Percentiles rank a stretch among this genome's conserved stretches.
Conservation (phyloP, 2,888 invertebrate genomes). For the Amaurobius ferox region DNA sequence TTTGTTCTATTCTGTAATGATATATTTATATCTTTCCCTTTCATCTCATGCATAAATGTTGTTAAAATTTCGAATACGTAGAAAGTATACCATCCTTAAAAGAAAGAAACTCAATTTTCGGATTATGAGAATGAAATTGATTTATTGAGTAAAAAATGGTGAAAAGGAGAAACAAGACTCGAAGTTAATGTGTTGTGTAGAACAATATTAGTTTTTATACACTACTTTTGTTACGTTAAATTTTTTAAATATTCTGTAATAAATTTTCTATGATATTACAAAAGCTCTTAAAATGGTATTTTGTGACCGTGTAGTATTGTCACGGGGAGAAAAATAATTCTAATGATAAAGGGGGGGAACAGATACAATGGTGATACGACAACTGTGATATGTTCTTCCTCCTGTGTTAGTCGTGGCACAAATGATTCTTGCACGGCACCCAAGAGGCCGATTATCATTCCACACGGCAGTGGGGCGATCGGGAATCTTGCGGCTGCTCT, state of each 20-base stretch:
- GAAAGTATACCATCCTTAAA: background rate
- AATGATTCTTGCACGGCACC: conserved; percentile 62
- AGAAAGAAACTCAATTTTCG: too few relatives aligned
- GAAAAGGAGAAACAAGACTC: background rate
- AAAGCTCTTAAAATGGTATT: background rate
- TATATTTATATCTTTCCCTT: background rate
- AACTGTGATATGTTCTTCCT: conserved; percentile 74
- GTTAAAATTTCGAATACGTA: background rate
- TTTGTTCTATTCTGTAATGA: background rate
- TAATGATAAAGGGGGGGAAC: conserved; percentile 61
- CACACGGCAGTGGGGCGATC: conserved; percentile 51
- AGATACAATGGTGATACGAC: conserved; percentile 72
- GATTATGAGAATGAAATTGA: background rate
- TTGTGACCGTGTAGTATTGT: conserved; percentile 42
- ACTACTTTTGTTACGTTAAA: conserved; percentile 11
- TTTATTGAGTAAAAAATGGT: background rate
- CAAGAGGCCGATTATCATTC: conserved; percentile 67
- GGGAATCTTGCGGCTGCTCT: conserved; percentile 56
- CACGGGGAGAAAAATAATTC: conserved; percentile 65
- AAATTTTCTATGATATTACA: background rate
- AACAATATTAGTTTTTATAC: conserved; percentile 1
- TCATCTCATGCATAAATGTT: background rate
- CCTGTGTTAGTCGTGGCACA: conserved; percentile 69
- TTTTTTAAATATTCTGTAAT: conserved; percentile 6
- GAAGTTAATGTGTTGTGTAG: background rate